Percentiles rank a stretch among this genome's conserved stretches.
Conservation (phyloP, 2,113 vertebrate genomes). For the Fulmarus glacialis region DNA sequence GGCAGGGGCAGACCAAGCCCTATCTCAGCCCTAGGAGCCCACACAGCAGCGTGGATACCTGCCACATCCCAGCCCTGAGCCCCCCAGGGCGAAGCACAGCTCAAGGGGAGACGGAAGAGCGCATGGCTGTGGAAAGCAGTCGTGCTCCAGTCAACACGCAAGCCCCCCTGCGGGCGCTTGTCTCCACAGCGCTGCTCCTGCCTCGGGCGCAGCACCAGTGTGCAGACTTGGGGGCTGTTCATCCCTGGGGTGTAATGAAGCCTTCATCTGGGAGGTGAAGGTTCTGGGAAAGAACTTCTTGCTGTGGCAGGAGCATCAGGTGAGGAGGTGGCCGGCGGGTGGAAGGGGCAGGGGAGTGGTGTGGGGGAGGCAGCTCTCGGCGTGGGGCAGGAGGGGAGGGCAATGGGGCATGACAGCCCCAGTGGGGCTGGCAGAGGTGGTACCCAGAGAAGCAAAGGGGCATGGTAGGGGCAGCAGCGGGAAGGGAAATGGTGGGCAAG, state of each 20-base stretch:
- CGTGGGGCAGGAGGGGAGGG: neutral
- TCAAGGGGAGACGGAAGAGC: neutral
- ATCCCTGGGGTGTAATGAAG: neutral
- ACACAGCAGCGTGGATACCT: neutral
- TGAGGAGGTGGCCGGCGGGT: neutral
- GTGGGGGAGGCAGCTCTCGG: neutral
- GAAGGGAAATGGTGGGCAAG: neutral
- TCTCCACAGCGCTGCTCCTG: neutral
- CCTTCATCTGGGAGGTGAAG: neutral
- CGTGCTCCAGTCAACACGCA: neutral
- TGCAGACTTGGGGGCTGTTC: neutral
- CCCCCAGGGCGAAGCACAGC: neutral
- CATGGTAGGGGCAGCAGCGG: neutral
- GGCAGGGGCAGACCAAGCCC: neutral
- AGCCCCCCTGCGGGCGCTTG: fast-evolving
- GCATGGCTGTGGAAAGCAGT: neutral
- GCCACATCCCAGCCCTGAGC: neutral
- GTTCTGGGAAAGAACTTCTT: neutral
- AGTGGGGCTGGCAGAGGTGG: neutral
- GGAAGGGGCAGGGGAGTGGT: neutral
- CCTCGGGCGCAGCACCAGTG: neutral
- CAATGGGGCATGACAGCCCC: neutral
- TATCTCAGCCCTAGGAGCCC: neutral
- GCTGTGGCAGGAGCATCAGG: neutral
- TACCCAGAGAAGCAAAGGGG: neutral